These are phyloP conservation scores for Drosophila engyochracea DNA, from an alignment of 2,888 invertebrate species.

Conservation along the genomic window DNA sequence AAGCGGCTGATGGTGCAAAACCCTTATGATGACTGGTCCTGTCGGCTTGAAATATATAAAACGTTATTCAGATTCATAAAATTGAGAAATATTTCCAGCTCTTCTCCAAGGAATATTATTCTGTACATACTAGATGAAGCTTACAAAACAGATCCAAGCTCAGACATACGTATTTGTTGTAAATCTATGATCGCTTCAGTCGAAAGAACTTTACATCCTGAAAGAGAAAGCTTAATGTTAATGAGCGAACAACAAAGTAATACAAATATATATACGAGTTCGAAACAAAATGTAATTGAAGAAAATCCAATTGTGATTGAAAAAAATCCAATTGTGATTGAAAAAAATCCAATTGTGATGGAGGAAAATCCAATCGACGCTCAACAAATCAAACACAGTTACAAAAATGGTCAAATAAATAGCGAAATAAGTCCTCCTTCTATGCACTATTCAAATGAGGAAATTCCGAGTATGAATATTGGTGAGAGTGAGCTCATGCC, in stretches of 20 bases:
- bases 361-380: not conserved
- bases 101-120: slow-evolving; percentile 31
- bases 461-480: not conserved
- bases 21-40: slow-evolving; percentile 39
- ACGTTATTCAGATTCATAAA: slow-evolving; percentile 26
- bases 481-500: not conserved
- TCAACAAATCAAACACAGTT: not conserved
- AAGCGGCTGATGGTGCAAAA: slow-evolving; percentile 2
- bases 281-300: not conserved
- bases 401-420: not conserved
- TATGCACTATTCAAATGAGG: not conserved
- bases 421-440: not conserved
- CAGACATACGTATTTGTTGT: slow-evolving; percentile 22
- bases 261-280: not conserved
- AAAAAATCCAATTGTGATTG: not conserved
- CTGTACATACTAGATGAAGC: slow-evolving; percentile 31
- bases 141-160: slow-evolving; percentile 21
- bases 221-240: slow-evolving; percentile 38
- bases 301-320: not conserved
- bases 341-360: not conserved
- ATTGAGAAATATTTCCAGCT: slow-evolving; percentile 22
- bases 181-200: slow-evolving; percentile 26
- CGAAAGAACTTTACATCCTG: slow-evolving; percentile 38
- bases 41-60: slow-evolving; percentile 43
- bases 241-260: not conserved